Base-by-base conservation (phyloP, 2,888 invertebrate species). In the Apotomis betuletana region DNA sequence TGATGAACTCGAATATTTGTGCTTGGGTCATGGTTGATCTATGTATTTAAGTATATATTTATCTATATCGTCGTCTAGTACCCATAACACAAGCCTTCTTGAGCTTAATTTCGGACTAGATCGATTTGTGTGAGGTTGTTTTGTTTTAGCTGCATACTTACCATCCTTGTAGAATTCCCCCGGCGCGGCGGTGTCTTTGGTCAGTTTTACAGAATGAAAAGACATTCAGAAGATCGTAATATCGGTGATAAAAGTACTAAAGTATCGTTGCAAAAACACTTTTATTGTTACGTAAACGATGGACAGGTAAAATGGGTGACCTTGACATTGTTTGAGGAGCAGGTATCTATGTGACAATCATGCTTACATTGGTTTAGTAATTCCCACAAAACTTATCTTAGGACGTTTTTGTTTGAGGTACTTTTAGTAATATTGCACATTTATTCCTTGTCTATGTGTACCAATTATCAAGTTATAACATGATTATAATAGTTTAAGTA, bases 201-300 rank as follows among this genome's bases (percentile, higher is more conserved):
- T 49, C 49, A 49, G 9, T 10, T 49, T 49, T 44, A 27, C 10
- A 9, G 49, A 9, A 49, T 8, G 12, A 6, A 15, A 41, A 6
- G 55, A 55, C 54, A 64, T n/a, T 62, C 49, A 62, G 51, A 52
- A 51, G 36, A 36, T 27, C 54, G 27, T 64, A 64, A 55, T 57
- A 57, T 46, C 55, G 27, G 46, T n/a, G 8, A 65, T 57, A 65
- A 65, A 65, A 65, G n/a, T 57, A 36, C 36, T 51, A 36, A 55
- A 46, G 64, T 5, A 38, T 49, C 51, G 61, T 8, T 5, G 57
- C 57, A 65, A 65, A 65, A 65, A 65, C 63, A 5, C n/a, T 54
- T 64, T 44, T 65, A 65, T 65, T 36, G 65, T 57, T 57, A 57
- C 55, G n/a, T 57, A 57, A 36, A 65, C 46, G 46, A 57, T 57